These are phyloP conservation scores for Timema cristinae DNA, from an alignment of 2,888 invertebrate species.

Conservation along the genomic window DNA sequence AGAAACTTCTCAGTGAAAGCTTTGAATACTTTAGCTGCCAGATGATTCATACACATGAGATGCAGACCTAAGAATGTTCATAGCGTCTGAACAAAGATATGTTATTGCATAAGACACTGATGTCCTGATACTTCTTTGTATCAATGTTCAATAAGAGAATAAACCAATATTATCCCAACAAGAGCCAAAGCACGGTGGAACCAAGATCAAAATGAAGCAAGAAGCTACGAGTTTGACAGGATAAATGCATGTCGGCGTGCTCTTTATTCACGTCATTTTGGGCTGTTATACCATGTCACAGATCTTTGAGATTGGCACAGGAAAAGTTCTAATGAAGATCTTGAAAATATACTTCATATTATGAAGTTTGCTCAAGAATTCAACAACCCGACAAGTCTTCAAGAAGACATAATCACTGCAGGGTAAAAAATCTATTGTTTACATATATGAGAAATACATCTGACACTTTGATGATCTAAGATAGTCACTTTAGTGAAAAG, in stretches of 20 bases:
- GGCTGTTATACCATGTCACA: neutral
- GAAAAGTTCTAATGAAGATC: neutral
- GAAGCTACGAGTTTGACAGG: neutral
- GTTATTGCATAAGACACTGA: neutral
- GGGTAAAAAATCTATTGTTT: neutral
- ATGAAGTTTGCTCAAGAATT: neutral
- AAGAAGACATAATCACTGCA: conserved; percentile 5
- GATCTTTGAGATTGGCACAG: neutral
- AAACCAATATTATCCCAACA: neutral
- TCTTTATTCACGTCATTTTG: neutral
- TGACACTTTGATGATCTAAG: neutral
- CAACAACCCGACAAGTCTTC: neutral
- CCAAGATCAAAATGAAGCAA: neutral
- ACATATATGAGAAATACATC: neutral
- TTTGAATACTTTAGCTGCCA: neutral
- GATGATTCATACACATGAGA: neutral
- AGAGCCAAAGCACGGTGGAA: neutral
- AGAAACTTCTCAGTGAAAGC: neutral
- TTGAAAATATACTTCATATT: neutral
- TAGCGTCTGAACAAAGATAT: neutral
- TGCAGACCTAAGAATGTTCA: neutral
- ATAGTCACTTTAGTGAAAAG: neutral
- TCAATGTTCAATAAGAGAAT: neutral
- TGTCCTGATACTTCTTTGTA: neutral
- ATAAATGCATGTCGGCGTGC: neutral